Percentiles rank a stretch among this genome's conserved stretches.
Evolutionary conservation across 1,140 invertebrate genomes (phyloP).

Genomic region (Ephestia elutella): DNA sequence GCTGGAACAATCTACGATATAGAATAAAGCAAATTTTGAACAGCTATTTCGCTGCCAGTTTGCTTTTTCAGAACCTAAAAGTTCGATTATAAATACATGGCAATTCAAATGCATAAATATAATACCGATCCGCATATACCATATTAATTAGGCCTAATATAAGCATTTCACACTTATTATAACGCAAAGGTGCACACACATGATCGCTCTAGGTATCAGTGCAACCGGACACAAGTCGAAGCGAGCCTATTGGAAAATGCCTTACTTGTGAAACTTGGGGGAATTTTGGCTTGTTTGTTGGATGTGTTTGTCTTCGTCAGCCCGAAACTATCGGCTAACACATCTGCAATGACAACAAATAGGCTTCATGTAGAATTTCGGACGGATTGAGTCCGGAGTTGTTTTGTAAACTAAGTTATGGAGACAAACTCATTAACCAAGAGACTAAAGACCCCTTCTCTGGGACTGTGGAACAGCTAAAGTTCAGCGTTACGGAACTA

Average conservation of each 20-base stretch:
- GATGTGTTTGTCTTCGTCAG: conserved; percentile 45
- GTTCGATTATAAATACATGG: not conserved
- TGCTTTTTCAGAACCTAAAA: no score
- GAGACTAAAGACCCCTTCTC: no score
- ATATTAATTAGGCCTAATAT: not conserved
- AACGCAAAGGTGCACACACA: not conserved
- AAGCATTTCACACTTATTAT: not conserved
- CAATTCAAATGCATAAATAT: conserved; percentile 11
- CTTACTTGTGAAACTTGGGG: conserved; percentile 46
- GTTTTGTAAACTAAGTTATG: no score
- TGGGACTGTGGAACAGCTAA: no score
- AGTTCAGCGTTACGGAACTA: no score
- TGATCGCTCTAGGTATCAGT: conserved; percentile 1
- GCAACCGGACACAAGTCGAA: conserved; percentile 6
- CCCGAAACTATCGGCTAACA: conserved; percentile 59
- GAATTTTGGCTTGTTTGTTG: conserved; percentile 40
- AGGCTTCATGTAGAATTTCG: conserved; percentile 2
- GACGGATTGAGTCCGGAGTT: not conserved
- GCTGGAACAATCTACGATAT: no score
- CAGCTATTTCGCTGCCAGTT: no score
- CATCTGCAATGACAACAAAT: conserved; percentile 52
- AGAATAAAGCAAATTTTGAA: no score
- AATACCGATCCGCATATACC: not conserved
- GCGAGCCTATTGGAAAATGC: conserved; percentile 11
- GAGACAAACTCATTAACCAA: no score